A percentile compares a stretch with the other conserved stretches of the same genome.
Evolutionary conservation across 2,797 vertebrate genomes (phyloP).

Genomic region (Heterohyrax brucei): DNA sequence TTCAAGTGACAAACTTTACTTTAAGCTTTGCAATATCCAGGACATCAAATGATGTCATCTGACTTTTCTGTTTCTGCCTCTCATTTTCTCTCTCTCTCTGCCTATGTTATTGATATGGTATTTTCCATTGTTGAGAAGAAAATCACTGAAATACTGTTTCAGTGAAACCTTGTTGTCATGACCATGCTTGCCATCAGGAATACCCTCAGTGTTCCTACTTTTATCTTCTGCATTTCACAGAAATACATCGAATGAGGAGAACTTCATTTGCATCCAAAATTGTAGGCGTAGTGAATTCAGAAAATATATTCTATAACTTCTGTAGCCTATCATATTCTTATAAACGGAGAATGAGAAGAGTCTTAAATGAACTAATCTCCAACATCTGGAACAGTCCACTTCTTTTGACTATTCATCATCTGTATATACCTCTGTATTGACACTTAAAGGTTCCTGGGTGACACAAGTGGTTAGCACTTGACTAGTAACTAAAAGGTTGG

Average conservation of each 20-base stretch:
- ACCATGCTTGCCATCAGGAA: not conserved
- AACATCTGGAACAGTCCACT: not conserved
- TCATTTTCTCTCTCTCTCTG: not conserved
- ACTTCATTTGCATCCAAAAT: not conserved
- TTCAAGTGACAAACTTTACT: not conserved
- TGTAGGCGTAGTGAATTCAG: conserved; percentile 11
- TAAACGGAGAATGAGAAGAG: not conserved
- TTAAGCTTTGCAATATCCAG: not conserved
- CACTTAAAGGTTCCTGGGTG: not conserved
- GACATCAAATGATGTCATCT: conserved; percentile 38
- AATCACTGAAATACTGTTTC: not conserved
- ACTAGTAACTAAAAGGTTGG: too few species aligned
- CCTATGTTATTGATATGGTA: not conserved
- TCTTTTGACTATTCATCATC: not conserved
- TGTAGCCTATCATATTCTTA: not conserved
- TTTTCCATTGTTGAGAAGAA: conserved; percentile 28
- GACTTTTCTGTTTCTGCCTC: not conserved
- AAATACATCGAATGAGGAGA: not conserved
- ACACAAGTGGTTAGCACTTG: too few species aligned
- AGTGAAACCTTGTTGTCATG: not conserved
- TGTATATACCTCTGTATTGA: not conserved
- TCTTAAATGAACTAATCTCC: not conserved
- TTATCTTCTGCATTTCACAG: not conserved
- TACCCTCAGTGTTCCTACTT: not conserved
- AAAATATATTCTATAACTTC: not conserved